Conservation (phyloP, 1,140 invertebrate genomes). For the Probaryconus sp. region DNA sequence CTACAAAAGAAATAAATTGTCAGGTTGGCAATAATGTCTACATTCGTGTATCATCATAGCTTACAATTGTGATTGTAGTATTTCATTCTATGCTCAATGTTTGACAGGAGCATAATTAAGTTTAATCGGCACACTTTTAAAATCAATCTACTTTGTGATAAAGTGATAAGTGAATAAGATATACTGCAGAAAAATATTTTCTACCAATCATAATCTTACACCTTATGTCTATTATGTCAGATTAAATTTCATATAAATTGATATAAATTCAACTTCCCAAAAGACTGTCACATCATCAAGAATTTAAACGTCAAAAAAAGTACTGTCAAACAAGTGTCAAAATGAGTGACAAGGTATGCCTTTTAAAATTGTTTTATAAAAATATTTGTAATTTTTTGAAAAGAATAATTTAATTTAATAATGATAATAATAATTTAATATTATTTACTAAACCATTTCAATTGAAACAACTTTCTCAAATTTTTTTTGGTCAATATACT, state of each 20-base stretch:
- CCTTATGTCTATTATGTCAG: constrained; percentile 7
- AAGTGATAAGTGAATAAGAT: constrained; percentile 24
- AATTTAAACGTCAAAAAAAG: not conserved
- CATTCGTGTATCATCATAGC: not conserved
- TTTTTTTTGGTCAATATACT: too few species aligned
- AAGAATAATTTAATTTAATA: not conserved
- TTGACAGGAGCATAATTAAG: constrained; percentile 22
- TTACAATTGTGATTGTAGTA: constrained; percentile 1
- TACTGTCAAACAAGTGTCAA: constrained; percentile 6
- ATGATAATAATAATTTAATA: not conserved
- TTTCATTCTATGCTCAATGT: constrained; percentile 14
- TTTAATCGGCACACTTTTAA: constrained; percentile 25
- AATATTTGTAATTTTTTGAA: not conserved
- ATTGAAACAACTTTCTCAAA: not conserved
- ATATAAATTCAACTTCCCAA: not conserved
- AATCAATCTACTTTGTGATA: constrained; percentile 5
- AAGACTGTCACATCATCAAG: constrained; percentile 21
- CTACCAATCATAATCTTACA: constrained; percentile 7
- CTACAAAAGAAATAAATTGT: not conserved
- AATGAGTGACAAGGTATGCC: constrained; percentile 20
- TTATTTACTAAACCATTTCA: not conserved
- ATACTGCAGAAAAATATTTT: constrained; percentile 4
- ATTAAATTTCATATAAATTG: constrained; percentile 22
- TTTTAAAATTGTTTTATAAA: not conserved
- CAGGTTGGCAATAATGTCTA: constrained; percentile 8